Conservation (phyloP, 2,113 vertebrate genomes). For the Paracyprichromis sp. region DNA sequence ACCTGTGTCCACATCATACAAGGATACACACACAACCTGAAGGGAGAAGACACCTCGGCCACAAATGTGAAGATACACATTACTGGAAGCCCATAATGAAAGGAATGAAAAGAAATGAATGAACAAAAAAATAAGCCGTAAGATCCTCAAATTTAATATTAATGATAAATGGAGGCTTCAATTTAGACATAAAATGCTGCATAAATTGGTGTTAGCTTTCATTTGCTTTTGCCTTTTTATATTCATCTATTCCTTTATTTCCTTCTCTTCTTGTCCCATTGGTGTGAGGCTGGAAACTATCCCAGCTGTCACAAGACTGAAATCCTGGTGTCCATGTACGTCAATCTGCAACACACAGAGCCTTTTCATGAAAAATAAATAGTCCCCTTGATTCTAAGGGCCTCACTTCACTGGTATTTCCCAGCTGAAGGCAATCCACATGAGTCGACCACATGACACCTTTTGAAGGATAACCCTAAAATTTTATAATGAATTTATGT, state of each 20-base stretch:
- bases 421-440: fast-evolving
- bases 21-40: background rate
- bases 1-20: background rate
- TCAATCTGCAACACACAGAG: background rate
- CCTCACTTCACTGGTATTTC: background rate
- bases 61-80: background rate
- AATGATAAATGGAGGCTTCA: background rate
- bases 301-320: background rate
- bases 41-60: background rate
- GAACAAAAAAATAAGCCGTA: fast-evolving
- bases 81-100: background rate
- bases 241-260: background rate
- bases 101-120: background rate
- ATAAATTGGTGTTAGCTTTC: background rate
- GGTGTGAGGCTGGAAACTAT: background rate
- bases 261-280: background rate
- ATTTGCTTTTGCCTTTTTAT: background rate
- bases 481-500: background rate
- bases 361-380: background rate
- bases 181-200: background rate
- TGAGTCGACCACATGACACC: background rate
- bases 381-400: background rate
- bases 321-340: background rate
- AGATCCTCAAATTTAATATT: background rate
- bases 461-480: background rate